Conservation (phyloP, 2,113 vertebrate species). For the Poeciliopsis turrubarensis region DNA sequence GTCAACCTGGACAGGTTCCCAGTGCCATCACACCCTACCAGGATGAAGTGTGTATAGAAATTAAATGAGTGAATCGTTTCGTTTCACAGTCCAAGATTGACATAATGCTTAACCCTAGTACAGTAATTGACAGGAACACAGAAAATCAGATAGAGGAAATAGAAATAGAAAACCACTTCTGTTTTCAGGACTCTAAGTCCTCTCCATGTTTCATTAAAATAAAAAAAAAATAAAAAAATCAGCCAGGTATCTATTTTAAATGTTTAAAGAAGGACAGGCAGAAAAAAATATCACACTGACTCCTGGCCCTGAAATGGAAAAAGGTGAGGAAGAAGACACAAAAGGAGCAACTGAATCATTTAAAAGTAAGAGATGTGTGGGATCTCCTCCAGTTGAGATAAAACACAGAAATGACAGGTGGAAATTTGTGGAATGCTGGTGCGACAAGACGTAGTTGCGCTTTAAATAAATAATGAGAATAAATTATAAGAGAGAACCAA, state of each 20-base stretch:
- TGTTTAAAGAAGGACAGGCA: not conserved
- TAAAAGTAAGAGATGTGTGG: slow-evolving; percentile 49
- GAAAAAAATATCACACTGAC: not conserved
- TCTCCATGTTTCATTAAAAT: not conserved
- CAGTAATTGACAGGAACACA: not conserved
- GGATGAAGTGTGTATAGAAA: not conserved
- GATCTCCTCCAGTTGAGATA: slow-evolving; percentile 45
- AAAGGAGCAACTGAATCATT: slow-evolving; percentile 51
- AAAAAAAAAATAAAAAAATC: not conserved
- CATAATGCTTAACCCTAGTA: not conserved
- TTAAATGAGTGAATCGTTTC: not conserved
- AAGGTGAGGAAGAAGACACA: slow-evolving; percentile 17
- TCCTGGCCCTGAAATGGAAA: not conserved
- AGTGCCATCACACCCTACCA: not conserved
- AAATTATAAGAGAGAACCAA: slow-evolving; percentile 46
- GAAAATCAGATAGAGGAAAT: not conserved
- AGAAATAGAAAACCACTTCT: not conserved
- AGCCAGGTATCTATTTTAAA: not conserved
- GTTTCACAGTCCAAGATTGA: not conserved
- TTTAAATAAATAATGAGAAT: slow-evolving; percentile 56
- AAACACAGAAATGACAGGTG: slow-evolving; percentile 54
- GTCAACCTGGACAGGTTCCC: not conserved
- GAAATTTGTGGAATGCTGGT: slow-evolving; percentile 59
- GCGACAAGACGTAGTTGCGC: slow-evolving; percentile 48
- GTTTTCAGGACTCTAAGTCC: not conserved